Evolutionary conservation across 2,888 invertebrate genomes (phyloP), one percentile per base, ranked within the genome.

Genomic region (Rotaria macrura): DNA sequence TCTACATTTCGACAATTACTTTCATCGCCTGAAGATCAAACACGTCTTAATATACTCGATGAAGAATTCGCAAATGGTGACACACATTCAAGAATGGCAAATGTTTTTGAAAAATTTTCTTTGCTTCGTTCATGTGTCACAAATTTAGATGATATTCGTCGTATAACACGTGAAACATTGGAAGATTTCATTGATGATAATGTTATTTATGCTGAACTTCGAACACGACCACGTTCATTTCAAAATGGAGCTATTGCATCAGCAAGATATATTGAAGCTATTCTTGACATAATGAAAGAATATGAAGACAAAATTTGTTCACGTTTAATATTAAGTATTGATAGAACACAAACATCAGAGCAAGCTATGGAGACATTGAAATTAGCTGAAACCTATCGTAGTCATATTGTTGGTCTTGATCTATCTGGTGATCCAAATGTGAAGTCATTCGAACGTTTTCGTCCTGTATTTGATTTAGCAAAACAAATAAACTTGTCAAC

Each of bases 341-440:
- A 86, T 84, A 40, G 86, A 84, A 72, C 86, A n/a, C 84, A 86
- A 74, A 83, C 65, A 23, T 25, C 84, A 1, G 79, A 86, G 54
- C 84, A 86, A 43, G 86, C 84, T 49, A 34, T 84, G 14, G 86
- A 86, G 25, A 86, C 84, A 84, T 43, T 86, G 47, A 49, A 83
- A 34, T 14, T 86, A 55, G 84, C 84, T 17, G 72, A 55, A 55
- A 43, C 72, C 1, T 49, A 84, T 34, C 25, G 65, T 25, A 52
- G 52, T 12, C 52, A 84, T 29, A 34, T 86, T 17, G 74, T 84
- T 43, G 86, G 86, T 40, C 29, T 86, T 25, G 86, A 86, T 40
- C 83, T 86, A 54, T 86, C 84, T 47, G 86, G 86, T 55, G 84
- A 86, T 83, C 86, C 86, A 38, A 65, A 84, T 74, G 38, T 74